Evolutionary conservation across 2,888 invertebrate species (phyloP), one percentile per base, ranked within the genome.

Genomic region (Drosophila pseudotalamancana): DNA sequence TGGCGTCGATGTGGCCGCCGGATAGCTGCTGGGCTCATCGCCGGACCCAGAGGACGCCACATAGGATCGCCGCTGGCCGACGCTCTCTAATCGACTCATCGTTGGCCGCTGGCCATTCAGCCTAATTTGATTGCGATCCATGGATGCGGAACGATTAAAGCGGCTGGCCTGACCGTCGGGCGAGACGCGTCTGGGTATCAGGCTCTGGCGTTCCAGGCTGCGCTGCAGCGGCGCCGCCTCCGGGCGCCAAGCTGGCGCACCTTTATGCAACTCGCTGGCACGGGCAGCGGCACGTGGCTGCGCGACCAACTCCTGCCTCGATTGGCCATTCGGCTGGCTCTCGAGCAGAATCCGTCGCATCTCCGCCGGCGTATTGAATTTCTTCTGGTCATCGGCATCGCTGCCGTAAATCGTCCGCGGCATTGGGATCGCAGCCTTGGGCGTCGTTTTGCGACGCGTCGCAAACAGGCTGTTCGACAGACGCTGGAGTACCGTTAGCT

Each of bases 401-500:
- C 64, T 65, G 1, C 77, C 75, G 54, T 88, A 89, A 0, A 89
- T 49, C 6, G 68, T 68, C 8, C 86, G 85, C 0, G 89, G 88
- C 49, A 72, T 60, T 49, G 89, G 90, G 45, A 77, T 62, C 27
- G 59, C 70, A 45, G 84, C 87, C 74, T 90, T 91, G 55, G 91
- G 91, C 25, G 85, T 90, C 0, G 90, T 91, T 75, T 89, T 90
- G 27, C 90, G 87, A 32, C 89, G 86, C 2, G 90, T 81, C 6
- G 91, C 87, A 65, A 91, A 91, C 27, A 91, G 83, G 21, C 89
- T 90, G 48, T 89, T 89, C 0, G 90, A 88, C 18, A 91, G 73
- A 3, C 91, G 84, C 51, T 90, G 90, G 63, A 91, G 81, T 27
- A 91, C 90, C 16, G 90, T 90, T 3, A 90, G 85, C 59, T 91